Evolutionary conservation across 1,140 invertebrate species (phyloP).

Genomic region (Drosophila ficusphila): DNA sequence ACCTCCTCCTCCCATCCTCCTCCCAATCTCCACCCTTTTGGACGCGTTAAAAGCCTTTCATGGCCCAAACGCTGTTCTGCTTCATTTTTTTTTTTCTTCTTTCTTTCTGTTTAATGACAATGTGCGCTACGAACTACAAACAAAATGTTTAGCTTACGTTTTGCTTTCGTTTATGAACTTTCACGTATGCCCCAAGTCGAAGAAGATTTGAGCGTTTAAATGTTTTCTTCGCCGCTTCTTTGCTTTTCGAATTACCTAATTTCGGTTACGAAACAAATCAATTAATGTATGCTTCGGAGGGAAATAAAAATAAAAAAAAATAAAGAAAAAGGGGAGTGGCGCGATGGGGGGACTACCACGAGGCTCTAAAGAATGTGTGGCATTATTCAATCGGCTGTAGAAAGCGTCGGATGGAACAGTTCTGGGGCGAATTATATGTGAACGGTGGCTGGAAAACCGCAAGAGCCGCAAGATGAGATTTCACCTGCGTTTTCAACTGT

Average conservation of each 20-base stretch:
- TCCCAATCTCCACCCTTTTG: conserved; percentile 22
- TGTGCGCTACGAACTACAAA: conserved; percentile 60
- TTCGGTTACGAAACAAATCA: conserved; percentile 81
- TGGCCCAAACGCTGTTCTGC: conserved; percentile 68
- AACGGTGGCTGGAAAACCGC: conserved; percentile 9
- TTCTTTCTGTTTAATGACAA: conserved; percentile 82
- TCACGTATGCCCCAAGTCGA: conserved; percentile 62
- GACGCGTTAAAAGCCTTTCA: conserved; percentile 67
- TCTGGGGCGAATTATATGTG: conserved; percentile 7
- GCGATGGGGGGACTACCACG: too few species aligned
- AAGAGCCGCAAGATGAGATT: conserved; percentile 38
- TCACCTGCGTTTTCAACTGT: conserved; percentile 56
- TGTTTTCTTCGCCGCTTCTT: conserved; percentile 53
- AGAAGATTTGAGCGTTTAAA: conserved; percentile 73
- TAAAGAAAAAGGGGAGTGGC: too few species aligned
- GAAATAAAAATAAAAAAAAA: neutral
- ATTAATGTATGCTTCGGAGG: conserved; percentile 62
- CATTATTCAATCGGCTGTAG: conserved; percentile 40
- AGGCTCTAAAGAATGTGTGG: conserved; percentile 29
- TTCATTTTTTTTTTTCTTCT: too few species aligned
- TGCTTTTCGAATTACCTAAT: conserved; percentile 67
- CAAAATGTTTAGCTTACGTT: conserved; percentile 57
- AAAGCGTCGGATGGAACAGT: conserved; percentile 39
- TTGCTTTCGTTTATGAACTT: conserved; percentile 79
- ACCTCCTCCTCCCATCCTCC: conserved; percentile 4